Conservation (phyloP, 2,113 vertebrate species). For the Aegypius monachus region DNA sequence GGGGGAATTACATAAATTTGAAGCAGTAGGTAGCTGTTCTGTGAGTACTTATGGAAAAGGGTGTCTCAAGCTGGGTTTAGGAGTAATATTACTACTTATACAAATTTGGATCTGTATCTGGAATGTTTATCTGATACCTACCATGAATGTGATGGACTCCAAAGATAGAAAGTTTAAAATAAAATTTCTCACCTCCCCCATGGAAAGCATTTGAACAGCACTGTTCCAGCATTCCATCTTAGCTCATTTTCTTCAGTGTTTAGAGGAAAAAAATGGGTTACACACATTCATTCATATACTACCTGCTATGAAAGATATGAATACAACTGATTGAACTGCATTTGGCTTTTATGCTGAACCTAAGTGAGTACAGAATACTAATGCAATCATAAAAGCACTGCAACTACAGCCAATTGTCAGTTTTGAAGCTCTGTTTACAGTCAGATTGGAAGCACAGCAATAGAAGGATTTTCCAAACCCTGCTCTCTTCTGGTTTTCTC, state of each 20-base stretch:
- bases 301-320: not conserved
- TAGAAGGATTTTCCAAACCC: not conserved
- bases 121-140: not conserved
- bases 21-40: not conserved
- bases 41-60: not conserved
- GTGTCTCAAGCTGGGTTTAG: not conserved
- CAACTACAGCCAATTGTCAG: not conserved
- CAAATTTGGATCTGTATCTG: not conserved
- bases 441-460: not conserved
- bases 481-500: not conserved
- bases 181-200: not conserved
- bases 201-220: not conserved
- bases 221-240: not conserved
- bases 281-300: not conserved
- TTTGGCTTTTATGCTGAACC: constrained; percentile 6
- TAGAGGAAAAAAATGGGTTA: not conserved
- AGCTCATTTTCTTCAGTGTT: not conserved
- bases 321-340: not conserved
- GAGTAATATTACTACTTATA: not conserved
- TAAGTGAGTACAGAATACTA: not conserved
- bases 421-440: not conserved
- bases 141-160: not conserved
- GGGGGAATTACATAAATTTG: not conserved
- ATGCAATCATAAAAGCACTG: not conserved
- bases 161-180: not conserved